Conservation (phyloP, 2,113 vertebrate genomes). For the Leptobrachium leishanense region DNA sequence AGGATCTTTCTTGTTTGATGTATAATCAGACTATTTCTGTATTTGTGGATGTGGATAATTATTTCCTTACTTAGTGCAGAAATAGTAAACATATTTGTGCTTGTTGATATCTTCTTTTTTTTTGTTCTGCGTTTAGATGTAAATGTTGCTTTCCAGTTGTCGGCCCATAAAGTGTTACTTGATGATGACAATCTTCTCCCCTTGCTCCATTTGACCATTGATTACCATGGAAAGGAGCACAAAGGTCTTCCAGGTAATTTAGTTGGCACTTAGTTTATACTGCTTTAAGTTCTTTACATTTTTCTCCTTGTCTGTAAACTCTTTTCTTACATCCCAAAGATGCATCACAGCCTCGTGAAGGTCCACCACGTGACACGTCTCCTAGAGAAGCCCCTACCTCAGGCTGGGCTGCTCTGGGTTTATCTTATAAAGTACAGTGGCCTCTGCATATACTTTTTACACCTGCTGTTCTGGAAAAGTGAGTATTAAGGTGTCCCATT, state of each 20-base stretch:
- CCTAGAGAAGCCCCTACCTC: conserved; percentile 88
- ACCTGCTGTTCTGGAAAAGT: conserved; percentile 94
- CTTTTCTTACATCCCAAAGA: conserved; percentile 64
- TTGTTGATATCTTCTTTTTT: background rate
- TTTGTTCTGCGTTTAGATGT: conserved; percentile 74
- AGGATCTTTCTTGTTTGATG: too few species aligned
- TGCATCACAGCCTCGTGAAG: conserved; percentile 76
- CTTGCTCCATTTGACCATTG: conserved; percentile 89
- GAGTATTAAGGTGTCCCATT: conserved; percentile 53
- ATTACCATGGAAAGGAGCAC: conserved; percentile 90
- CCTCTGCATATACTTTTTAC: conserved; percentile 97
- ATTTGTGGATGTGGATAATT: too few species aligned
- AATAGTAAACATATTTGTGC: too few species aligned
- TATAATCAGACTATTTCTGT: too few species aligned
- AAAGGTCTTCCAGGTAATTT: conserved; percentile 73
- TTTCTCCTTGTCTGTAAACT: background rate
- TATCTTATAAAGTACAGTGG: conserved; percentile 97
- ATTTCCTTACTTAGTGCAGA: too few species aligned
- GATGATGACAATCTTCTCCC: conserved; percentile 97
- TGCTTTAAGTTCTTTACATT: too few species aligned
- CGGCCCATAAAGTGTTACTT: conserved; percentile 91
- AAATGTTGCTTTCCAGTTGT: conserved; percentile 95
- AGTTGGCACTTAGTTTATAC: too few species aligned
- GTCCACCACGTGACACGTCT: conserved; percentile 84
- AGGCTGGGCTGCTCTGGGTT: conserved; percentile 92